These are phyloP conservation scores for Lepus europaeus DNA, from an alignment of 2,113 vertebrate genomes.

Conservation along the genomic window DNA sequence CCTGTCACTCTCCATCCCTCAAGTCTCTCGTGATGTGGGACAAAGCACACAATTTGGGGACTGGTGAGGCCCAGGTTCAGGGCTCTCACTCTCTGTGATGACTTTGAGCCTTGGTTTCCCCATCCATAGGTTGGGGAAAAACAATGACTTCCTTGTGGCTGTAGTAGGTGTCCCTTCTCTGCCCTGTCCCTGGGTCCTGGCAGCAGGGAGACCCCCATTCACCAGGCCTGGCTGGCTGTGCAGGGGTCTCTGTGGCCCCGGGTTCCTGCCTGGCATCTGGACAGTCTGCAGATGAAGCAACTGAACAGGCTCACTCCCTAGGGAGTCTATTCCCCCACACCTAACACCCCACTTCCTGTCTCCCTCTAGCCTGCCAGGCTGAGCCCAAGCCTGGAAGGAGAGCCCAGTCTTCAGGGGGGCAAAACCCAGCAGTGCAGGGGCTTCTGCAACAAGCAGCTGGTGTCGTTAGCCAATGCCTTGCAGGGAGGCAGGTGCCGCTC, in stretches of 20 bases:
- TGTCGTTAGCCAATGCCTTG: no score
- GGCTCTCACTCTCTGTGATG: background rate
- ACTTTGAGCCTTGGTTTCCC: background rate
- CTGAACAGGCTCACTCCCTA: background rate
- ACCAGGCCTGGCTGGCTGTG: background rate
- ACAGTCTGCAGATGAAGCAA: background rate
- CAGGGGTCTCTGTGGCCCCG: fast-evolving
- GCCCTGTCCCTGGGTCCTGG: background rate
- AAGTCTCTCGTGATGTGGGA: background rate
- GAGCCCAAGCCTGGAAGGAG: background rate
- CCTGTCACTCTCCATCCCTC: background rate
- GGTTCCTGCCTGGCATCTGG: background rate
- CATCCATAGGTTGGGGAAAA: background rate
- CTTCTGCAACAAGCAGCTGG: no score
- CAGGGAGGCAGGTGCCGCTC: fast-evolving
- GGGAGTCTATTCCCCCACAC: fast-evolving
- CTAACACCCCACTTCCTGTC: background rate
- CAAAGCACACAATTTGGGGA: background rate
- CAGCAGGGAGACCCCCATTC: background rate
- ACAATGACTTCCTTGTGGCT: background rate
- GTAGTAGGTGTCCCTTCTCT: background rate
- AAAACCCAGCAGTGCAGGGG: background rate
- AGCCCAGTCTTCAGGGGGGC: no score
- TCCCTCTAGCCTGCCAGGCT: background rate
- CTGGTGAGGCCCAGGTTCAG: background rate